Evolutionary conservation across 2,797 vertebrate species (phyloP).

Genomic region (Eupleurogrammus muticus): DNA sequence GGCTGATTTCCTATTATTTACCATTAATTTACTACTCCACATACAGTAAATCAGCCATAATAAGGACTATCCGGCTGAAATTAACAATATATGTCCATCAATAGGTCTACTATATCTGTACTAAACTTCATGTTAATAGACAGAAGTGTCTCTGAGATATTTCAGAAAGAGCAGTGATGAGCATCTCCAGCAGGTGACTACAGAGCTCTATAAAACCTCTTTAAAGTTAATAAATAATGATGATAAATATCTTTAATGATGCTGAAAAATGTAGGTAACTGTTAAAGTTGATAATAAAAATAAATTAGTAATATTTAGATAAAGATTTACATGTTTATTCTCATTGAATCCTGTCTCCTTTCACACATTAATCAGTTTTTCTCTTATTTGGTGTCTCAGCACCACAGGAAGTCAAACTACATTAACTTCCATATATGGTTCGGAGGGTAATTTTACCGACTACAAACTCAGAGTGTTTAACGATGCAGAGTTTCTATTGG

Average conservation of each 20-base stretch:
- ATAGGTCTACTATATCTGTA: neutral
- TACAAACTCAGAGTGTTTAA: neutral
- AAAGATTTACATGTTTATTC: neutral
- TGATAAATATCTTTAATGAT: neutral
- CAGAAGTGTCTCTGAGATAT: slow-evolving; percentile 21
- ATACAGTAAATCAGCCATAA: neutral
- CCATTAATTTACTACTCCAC: fast-evolving
- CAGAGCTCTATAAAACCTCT: slow-evolving; percentile 14
- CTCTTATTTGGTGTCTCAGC: neutral
- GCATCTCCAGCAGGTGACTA: slow-evolving; percentile 22
- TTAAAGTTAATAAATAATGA: slow-evolving; percentile 8
- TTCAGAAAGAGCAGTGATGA: slow-evolving; percentile 25
- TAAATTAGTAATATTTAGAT: neutral
- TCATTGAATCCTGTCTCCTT: neutral
- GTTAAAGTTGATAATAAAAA: neutral
- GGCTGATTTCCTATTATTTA: neutral
- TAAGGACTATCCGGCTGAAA: neutral
- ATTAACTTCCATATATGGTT: slow-evolving; percentile 19
- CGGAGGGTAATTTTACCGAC: slow-evolving; percentile 2
- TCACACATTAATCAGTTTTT: neutral
- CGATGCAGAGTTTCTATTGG: slow-evolving; percentile 26
- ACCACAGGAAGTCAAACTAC: neutral
- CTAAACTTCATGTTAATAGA: neutral
- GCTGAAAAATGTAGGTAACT: neutral
- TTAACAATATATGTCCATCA: neutral